Base-by-base conservation (phyloP, 1,140 invertebrate species). In the Monochamus saltuarius region DNA sequence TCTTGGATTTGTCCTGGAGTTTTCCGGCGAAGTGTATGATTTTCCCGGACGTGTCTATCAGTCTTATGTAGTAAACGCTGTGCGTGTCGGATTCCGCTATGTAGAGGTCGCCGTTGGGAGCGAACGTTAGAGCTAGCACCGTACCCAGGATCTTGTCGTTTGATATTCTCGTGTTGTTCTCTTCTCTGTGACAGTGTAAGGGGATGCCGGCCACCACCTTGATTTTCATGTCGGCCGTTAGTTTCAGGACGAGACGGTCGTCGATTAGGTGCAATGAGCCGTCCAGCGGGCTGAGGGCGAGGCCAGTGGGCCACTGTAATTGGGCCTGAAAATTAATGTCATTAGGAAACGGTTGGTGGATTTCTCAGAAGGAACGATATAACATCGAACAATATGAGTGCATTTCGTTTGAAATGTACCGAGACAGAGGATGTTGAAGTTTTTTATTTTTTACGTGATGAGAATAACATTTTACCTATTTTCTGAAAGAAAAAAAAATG, bases 221-320 rank as follows among this genome's bases (percentile, higher is more conserved):
- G 7, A 92, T 88, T 78, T 95, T 94, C 81, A 92, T 86, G 70
- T 95, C 94, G 36, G 89, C 88, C 1, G 94, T 97, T 40, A 98
- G 79, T 76, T 95, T 94, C 38, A 97, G 79, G 0, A 99, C 90
- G 2, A 98, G 85, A 60, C 94, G 61, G 73, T 98, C 94, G 73
- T 99, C 97, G 47, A 98, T 91, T 67, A 98, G 96, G 73, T 98
- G 93, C 0, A 99, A 79, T 0, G 91, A 90, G 37, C 94, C 93
- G 76, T 99, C 96, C 4, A 98, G 75, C 1, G 95, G 95, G 73
- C 94, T 97, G 9, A 98, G 79, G 0, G 94, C 89, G 37, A 99
- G 77, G 16, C 93, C 92, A 11, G 94, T 97, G 1, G 97, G 97
- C 96, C 96, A 98, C 74, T 96, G 91, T 8, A 96, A 78, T 77